Conservation (phyloP, 1,140 invertebrate species). For the Propsilocerus akamusi region DNA sequence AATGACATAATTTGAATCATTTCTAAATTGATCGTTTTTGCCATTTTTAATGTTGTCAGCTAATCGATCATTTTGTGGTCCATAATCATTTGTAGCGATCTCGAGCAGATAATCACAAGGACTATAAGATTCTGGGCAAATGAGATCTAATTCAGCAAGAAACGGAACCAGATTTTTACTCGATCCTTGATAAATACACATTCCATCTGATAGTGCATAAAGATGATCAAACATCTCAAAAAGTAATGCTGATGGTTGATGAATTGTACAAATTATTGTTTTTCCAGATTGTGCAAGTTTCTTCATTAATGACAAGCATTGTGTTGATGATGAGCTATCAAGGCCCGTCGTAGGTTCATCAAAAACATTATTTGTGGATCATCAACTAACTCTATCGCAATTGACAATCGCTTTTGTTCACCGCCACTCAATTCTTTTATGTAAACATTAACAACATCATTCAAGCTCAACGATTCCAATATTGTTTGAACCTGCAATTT, state of each 20-base stretch:
- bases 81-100: conserved; percentile 65
- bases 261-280: conserved; percentile 79
- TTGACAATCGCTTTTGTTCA: conserved; percentile 69
- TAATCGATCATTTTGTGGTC: conserved; percentile 35
- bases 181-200: conserved; percentile 75
- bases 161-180: conserved; percentile 61
- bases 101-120: conserved; percentile 85
- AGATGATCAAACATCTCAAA: conserved; percentile 94
- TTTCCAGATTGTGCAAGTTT: conserved; percentile 56
- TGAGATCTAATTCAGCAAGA: conserved; percentile 50
- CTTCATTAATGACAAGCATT: conserved; percentile 58
- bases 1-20: conserved; percentile 11
- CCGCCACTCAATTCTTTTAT: conserved; percentile 55
- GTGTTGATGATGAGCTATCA: conserved; percentile 68
- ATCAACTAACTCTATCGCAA: conserved; percentile 66
- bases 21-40: conserved; percentile 15
- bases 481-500: conserved; percentile 52
- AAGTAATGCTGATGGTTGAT: conserved; percentile 85
- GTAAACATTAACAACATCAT: no score
- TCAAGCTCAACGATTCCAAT: conserved; percentile 50
- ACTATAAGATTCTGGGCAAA: conserved; percentile 87
- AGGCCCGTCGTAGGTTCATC: conserved; percentile 89
- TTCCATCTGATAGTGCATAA: conserved; percentile 73
- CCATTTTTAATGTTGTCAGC: conserved; percentile 48
- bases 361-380: conserved; percentile 83